These are phyloP conservation scores for Gastrophysa polygoni DNA, from an alignment of 2,888 invertebrate genomes.

Conservation along the genomic window DNA sequence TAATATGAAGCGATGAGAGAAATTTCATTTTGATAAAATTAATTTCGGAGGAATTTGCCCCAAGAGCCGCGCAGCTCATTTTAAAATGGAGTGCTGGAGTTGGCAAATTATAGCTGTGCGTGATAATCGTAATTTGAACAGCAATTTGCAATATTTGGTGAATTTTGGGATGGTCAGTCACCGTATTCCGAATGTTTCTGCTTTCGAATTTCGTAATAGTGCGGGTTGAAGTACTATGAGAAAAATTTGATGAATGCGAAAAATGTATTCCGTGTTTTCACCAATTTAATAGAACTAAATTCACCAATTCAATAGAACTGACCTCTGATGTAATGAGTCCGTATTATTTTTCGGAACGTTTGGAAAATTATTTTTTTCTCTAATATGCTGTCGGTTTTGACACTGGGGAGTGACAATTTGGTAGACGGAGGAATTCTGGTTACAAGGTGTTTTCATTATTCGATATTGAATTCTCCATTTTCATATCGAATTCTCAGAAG, in stretches of 20 bases:
- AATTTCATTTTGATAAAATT: constrained; percentile 13
- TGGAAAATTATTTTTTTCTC: too few relatives aligned
- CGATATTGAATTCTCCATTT: too few relatives aligned
- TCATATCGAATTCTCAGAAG: too few relatives aligned
- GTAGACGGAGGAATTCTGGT: too few relatives aligned
- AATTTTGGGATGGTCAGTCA: constrained; percentile 30
- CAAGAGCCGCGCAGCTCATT: background rate
- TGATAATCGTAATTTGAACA: constrained; percentile 28
- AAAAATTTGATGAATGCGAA: background rate
- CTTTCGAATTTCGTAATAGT: constrained; percentile 22
- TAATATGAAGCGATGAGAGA: constrained; percentile 22
- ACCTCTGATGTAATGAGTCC: too few relatives aligned
- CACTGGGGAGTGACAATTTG: too few relatives aligned
- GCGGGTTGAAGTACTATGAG: background rate
- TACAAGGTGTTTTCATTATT: too few relatives aligned
- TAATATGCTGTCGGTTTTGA: too few relatives aligned
- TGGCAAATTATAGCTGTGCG: constrained; percentile 28
- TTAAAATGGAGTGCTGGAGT: constrained; percentile 11
- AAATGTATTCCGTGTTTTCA: too few relatives aligned
- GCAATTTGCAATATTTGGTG: constrained; percentile 26
- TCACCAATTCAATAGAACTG: too few relatives aligned
- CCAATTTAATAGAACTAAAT: too few relatives aligned
- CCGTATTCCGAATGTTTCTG: constrained; percentile 14
- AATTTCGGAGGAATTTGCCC: constrained; percentile 14
- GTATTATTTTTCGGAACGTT: too few relatives aligned